These are phyloP conservation scores for Halcyon chelicuti DNA, from an alignment of 2,797 vertebrate species.

Conservation along the genomic window DNA sequence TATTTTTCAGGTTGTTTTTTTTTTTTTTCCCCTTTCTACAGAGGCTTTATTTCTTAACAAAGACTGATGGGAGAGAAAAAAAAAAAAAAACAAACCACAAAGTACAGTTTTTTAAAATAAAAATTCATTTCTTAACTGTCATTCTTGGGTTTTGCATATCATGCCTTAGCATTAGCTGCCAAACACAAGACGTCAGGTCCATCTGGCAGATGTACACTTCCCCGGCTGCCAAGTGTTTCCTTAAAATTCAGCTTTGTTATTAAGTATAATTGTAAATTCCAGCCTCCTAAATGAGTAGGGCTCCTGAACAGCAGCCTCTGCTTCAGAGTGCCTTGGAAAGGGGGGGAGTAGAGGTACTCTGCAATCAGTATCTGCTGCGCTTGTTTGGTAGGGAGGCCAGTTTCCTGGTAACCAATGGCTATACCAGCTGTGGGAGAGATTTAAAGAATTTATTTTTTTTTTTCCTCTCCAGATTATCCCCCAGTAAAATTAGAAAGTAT, in stretches of 20 bases:
- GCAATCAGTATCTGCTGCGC: not conserved
- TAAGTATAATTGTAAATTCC: constrained; percentile 50
- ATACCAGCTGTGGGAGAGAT: not conserved
- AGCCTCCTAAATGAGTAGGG: not conserved
- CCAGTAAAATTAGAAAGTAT: constrained; percentile 21
- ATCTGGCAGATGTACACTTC: constrained; percentile 43
- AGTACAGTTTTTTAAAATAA: not conserved
- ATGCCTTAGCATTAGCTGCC: constrained; percentile 46
- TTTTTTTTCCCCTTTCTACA: not conserved
- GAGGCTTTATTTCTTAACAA: not conserved
- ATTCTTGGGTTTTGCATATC: constrained; percentile 26
- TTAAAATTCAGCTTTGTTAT: constrained; percentile 10
- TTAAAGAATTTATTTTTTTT: not conserved
- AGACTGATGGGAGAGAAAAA: not conserved
- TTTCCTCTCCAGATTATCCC: not conserved
- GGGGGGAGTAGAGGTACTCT: not conserved
- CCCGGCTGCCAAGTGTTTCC: constrained; percentile 11
- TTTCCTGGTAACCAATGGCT: not conserved
- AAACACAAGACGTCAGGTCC: constrained; percentile 41
- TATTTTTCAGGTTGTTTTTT: not conserved
- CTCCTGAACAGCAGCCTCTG: constrained; percentile 7
- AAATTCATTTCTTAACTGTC: constrained; percentile 46
- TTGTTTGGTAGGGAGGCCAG: not conserved
- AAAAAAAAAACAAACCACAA: not conserved
- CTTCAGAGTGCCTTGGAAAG: not conserved